These are phyloP conservation scores for Ophioninae sp. DNA, from an alignment of 2,888 invertebrate genomes.

Conservation along the genomic window DNA sequence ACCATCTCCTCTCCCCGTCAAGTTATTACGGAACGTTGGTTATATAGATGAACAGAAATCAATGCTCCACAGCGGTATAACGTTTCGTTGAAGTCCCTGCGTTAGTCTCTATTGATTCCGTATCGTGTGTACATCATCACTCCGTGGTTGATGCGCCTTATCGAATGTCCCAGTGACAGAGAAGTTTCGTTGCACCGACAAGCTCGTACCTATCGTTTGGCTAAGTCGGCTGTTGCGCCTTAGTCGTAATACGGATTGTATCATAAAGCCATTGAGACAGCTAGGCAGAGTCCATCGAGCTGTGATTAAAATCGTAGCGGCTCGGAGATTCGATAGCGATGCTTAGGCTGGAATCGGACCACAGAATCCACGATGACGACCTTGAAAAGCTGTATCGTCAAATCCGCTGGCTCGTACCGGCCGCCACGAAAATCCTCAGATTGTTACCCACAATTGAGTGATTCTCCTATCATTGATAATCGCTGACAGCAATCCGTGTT, in stretches of 20 bases:
- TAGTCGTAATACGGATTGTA: conserved; percentile 22
- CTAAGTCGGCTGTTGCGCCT: conserved; percentile 9
- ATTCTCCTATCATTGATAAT: neutral
- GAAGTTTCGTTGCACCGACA: conserved; percentile 65
- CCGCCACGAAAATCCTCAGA: neutral
- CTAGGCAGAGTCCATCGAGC: conserved; percentile 18
- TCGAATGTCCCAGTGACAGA: conserved; percentile 59
- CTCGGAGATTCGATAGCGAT: neutral
- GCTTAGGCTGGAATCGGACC: neutral
- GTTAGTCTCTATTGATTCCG: conserved; percentile 38
- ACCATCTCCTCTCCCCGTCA: neutral
- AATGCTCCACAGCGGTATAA: conserved; percentile 12
- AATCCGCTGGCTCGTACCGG: neutral
- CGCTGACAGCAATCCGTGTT: neutral
- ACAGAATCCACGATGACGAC: neutral
- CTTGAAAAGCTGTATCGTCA: neutral
- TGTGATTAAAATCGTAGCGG: neutral
- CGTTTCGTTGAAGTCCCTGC: conserved; percentile 26
- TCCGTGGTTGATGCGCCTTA: conserved; percentile 48
- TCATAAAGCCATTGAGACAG: neutral
- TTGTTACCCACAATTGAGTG: neutral
- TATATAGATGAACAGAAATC: conserved; percentile 36
- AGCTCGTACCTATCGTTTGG: conserved; percentile 41
- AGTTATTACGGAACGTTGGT: conserved; percentile 26
- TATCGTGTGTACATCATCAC: conserved; percentile 23